Evolutionary conservation across 2,113 vertebrate genomes (phyloP), one percentile per base, ranked within the genome.

Genomic region (Calidris pugnax): DNA sequence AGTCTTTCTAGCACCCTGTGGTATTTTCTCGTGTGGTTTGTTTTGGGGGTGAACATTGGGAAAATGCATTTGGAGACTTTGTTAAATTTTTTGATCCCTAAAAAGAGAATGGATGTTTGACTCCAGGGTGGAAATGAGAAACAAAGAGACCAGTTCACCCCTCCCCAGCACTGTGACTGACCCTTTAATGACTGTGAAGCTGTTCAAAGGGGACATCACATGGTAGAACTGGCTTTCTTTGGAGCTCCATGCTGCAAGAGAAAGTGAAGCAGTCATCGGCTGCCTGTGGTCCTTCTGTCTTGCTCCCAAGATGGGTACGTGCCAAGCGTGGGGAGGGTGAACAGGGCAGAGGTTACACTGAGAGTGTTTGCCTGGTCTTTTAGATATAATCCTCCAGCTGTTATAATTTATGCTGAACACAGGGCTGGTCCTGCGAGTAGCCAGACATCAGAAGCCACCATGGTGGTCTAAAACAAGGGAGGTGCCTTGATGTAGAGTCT

Each of bases 391-490:
- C 51, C 84, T 85, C 19, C 89, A 82, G 80, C 89, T 89, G 84
- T 35, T 96, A 75, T 87, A 53, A 64, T 89, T 87, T 73, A 45
- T 79, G 35, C 51, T 68, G 77, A 81, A 13, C 80, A 33, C 51
- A 71, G 80, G 68, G 64, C 94, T 80, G 77, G 37, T 53, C 35
- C 85, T 73, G 62, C 0, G 4, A 51, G 27, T 30, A 87, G 55
- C 33, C 85, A 68, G 69, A 69, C 33, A 76, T n/a, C 19, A 85
- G 69, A 87, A 37, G 74, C 69, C 67, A 76, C 87, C 0, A 0
- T 55, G 69, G 93, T 94, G 85, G 94, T 89, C 87, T 64, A 83
- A 67, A 93, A 26, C 48, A 66, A 73, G 91, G 84, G 93, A 91
- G 55, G 48, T 73, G 62, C 73, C 77, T 68, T 60, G 39, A 78